Percentiles rank a stretch among this genome's conserved stretches.
phyloP scores from a whole-genome alignment of 1,140 invertebrate genomes.

The Drosophila truncata region DNA sequence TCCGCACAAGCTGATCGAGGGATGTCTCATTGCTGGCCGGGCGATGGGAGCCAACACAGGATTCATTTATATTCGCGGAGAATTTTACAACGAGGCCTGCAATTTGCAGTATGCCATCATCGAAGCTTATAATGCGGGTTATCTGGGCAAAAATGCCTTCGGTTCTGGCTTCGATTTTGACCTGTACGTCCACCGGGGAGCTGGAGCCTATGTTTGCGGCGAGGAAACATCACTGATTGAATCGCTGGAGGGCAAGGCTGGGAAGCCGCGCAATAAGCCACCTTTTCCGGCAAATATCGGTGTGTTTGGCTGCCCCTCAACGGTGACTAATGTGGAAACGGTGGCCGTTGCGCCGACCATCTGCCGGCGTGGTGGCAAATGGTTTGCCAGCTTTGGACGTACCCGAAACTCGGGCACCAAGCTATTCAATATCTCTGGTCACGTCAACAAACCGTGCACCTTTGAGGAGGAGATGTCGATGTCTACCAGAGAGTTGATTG shows the following conservation, averaged over 20 bases:
- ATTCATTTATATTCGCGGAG: constrained; percentile 93
- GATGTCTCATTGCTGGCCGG: constrained; percentile 89
- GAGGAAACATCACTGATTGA: constrained; percentile 94
- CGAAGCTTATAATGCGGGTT: constrained; percentile 90
- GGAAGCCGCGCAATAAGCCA: constrained; percentile 92
- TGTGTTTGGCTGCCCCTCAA: constrained; percentile 92
- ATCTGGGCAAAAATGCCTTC: constrained; percentile 91
- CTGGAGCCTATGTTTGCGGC: constrained; percentile 93
- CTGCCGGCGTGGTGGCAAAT: constrained; percentile 90
- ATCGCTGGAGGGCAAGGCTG: constrained; percentile 90
- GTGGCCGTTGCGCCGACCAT: constrained; percentile 86
- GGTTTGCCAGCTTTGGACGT: constrained; percentile 91
- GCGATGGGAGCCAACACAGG: constrained; percentile 91
- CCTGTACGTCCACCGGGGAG: constrained; percentile 91
- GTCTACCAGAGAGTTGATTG: constrained; percentile 67
- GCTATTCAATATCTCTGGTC: constrained; percentile 92
- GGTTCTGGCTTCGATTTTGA: constrained; percentile 92
- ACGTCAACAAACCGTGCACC: constrained; percentile 91
- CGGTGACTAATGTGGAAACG: constrained; percentile 95
- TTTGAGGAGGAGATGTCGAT: constrained; percentile 88
- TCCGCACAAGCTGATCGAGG: constrained; percentile 92
- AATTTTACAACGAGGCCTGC: constrained; percentile 93
- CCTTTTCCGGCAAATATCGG: constrained; percentile 93
- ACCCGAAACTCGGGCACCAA: constrained; percentile 91
- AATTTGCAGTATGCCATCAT: constrained; percentile 91